Conservation (phyloP, 2,113 vertebrate species). For the Brachypteracias leptosomus region DNA sequence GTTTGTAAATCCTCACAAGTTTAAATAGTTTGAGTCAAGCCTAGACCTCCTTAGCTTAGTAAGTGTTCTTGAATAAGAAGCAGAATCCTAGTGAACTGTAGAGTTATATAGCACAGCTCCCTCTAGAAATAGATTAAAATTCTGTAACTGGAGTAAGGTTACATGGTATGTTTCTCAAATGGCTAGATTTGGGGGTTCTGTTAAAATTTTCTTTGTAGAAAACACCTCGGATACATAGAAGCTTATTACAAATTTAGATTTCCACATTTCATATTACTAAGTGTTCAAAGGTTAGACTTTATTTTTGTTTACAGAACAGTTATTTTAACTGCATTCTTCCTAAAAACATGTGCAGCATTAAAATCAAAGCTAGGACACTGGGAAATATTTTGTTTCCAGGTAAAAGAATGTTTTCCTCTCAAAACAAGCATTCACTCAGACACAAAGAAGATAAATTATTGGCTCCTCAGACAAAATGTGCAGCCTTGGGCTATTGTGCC, state of each 20-base stretch:
- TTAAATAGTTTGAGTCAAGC: conserved; percentile 40
- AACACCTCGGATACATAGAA: neutral
- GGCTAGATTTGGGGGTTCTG: neutral
- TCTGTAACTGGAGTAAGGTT: neutral
- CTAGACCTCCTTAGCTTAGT: conserved; percentile 10
- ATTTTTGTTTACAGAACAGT: neutral
- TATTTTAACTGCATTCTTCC: neutral
- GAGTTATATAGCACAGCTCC: neutral
- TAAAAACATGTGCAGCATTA: neutral
- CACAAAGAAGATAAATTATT: neutral
- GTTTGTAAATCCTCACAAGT: conserved; percentile 41
- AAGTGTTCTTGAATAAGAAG: conserved; percentile 8
- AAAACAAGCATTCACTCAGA: neutral
- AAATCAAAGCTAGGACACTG: conserved; percentile 2
- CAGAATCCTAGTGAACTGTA: neutral
- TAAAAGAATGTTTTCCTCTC: neutral
- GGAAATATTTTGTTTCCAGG: conserved; percentile 19
- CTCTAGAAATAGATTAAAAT: conserved; percentile 31
- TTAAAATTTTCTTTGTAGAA: neutral
- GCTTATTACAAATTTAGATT: neutral
- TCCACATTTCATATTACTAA: neutral
- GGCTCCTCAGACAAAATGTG: neutral
- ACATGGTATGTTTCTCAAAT: neutral
- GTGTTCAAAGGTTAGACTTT: neutral
- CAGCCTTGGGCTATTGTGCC: neutral